Conservation (phyloP, 2,113 vertebrate species). For the Nycticorax nycticorax region DNA sequence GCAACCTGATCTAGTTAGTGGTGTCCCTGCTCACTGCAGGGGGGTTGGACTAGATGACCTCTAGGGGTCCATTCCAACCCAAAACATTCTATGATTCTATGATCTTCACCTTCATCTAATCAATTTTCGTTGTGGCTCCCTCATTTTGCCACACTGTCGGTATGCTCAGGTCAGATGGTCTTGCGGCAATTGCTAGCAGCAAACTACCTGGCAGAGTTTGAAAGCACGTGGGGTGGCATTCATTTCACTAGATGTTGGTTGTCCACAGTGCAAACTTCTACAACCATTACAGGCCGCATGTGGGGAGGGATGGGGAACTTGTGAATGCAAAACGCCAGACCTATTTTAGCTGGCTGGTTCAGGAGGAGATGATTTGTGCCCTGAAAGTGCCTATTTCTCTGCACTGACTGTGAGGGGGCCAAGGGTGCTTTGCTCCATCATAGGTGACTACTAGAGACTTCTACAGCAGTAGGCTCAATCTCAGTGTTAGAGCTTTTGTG, state of each 20-base stretch:
- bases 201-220: not conserved
- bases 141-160: not conserved
- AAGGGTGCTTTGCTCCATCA: fast-evolving
- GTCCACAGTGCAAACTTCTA: not conserved
- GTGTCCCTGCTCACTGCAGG: too few species aligned
- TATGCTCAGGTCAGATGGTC: not conserved
- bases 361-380: not conserved
- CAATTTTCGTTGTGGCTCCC: not conserved
- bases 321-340: not conserved
- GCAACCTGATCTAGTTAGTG: too few species aligned
- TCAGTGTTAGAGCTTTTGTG: not conserved
- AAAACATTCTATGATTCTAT: too few species aligned
- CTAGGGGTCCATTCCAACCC: too few species aligned
- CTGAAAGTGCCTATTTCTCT: not conserved
- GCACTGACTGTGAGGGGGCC: not conserved
- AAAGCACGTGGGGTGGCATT: not conserved
- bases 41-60: too few species aligned
- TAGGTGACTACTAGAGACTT: not conserved
- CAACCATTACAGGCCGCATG: not conserved
- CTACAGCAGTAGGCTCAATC: not conserved
- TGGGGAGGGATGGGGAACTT: not conserved
- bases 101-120: not conserved
- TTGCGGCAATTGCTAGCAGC: not conserved
- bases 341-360: not conserved
- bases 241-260: not conserved